Evolutionary conservation across 2,113 vertebrate species (phyloP), one percentile per base, ranked within the genome.

Genomic region (Zosterops borbonicus): DNA sequence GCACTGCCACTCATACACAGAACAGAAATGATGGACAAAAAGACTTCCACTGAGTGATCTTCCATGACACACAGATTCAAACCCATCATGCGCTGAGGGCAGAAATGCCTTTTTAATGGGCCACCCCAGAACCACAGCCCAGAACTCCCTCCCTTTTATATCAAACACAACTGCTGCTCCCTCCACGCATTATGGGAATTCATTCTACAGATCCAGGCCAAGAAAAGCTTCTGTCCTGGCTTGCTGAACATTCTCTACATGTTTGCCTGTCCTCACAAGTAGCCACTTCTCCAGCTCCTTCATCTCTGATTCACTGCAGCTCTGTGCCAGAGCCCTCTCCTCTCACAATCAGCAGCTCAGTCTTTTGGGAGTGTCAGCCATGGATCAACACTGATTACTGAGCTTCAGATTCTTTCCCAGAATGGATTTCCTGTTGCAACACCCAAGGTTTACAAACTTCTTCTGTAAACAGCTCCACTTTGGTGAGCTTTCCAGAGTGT

Each of bases 371-470:
- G 84, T 5, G 0, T 80, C 76, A 94, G 50, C 83, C 89, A 87
- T 9, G 64, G 92, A 84, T 55, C 87, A 80, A 16, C 65, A 35
- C 37, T 25, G 58, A 84, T 85, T 41, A 84, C 14, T 22, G 53
- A 73, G 87, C 71, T 62, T 59, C 67, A 89, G 52, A 78, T 92
- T 91, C 89, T 92, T 93, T 80, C 73, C 95, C 89, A 94, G 90
- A 80, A 70, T 24, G 31, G 63, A 91, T 90, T 96, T 96, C 96
- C 95, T 92, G 75, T 96, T 96, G 91, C 95, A 96, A 94, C 94
- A 96, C 75, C 58, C 83, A 90, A 87, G 20, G 74, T 85, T 94
- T 94, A 92, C 79, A 91, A 62, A 83, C 15, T 77, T 69, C 42
- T 69, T 82, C 67, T 84, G 81, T 91, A 96, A 97, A 95, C 94